Base-by-base conservation (phyloP, 1,140 invertebrate species). In the Formica selysi region DNA sequence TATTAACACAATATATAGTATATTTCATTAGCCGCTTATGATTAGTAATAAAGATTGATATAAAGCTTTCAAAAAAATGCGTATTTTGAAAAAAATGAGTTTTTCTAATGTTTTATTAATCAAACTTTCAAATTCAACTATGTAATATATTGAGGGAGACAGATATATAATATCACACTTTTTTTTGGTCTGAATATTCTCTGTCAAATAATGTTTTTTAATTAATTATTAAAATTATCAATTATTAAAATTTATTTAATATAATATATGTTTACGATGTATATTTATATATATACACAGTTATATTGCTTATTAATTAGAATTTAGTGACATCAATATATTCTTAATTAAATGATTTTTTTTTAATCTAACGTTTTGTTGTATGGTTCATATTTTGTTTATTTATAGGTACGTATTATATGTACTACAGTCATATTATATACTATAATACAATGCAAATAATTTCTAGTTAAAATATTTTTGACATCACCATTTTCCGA, bases 401-500 rank as follows among this genome's bases (percentile, higher is more conserved):
- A 54, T 67, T 51, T 51, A 76, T 48, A 54, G n/a, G 26, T 41
- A 8, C n/a, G 32, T 19, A 76, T 11, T 26, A 11, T 51, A 6
- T 38, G 32, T 32, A 65, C 7, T 38, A 4, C 3, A 51, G 48
- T 51, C n/a, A n/a, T 19, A 61, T 10, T 22, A 10, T 48, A 10
- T 26, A 64, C 19, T 51, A 8, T 3, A 19, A 51, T 41, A 44
- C 10, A 44, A 2, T 48, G 10, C 16, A 76, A 22, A 76, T 62
- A 67, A 67, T 54, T 22, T 16, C 19, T 79, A 51, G 22, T 67
- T 67, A 38, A 79, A 54, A 67, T 54, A 36, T 79, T 54, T 41
- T 54, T 7, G 44, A 48, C 19, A 8, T 74, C 48, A 74, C 38
- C 79, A 73, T 83, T 83, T 83, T 74, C 79, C 68, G 54, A 74